phyloP scores from a whole-genome alignment of 2,797 vertebrate species.

The Danio jaintianensis region DNA sequence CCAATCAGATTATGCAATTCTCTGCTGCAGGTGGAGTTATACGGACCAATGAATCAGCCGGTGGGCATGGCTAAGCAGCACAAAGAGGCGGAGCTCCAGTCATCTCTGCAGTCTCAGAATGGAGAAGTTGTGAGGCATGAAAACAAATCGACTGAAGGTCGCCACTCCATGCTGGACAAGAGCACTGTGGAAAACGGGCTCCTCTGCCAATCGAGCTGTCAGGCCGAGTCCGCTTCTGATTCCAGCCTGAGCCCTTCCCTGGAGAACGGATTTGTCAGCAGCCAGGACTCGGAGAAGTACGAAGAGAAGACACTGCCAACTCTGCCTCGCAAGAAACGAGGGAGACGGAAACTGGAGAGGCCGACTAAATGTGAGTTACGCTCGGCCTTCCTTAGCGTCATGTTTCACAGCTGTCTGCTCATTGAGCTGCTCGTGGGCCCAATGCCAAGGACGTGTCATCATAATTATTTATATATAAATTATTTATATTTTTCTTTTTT shows the following conservation, averaged over 20 bases:
- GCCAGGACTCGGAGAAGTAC: conserved; percentile 80
- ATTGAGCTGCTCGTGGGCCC: conserved; percentile 18
- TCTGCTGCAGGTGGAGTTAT: conserved; percentile 71
- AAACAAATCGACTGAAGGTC: conserved; percentile 70
- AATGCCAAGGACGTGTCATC: conserved; percentile 36
- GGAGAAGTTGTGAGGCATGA: conserved; percentile 79
- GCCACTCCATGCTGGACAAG: conserved; percentile 78
- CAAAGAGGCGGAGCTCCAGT: conserved; percentile 76
- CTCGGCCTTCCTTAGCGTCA: conserved; percentile 27
- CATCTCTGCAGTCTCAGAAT: conserved; percentile 85
- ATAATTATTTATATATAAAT: too few species aligned
- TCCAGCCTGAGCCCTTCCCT: conserved; percentile 76
- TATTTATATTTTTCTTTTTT: too few species aligned
- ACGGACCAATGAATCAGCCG: conserved; percentile 75
- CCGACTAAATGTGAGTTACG: conserved; percentile 86
- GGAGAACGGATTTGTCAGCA: conserved; percentile 87
- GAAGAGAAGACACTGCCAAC: conserved; percentile 75
- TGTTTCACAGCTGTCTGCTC: conserved; percentile 42
- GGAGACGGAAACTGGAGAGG: conserved; percentile 87
- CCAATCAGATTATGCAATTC: conserved; percentile 27
- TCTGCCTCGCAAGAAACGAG: conserved; percentile 81
- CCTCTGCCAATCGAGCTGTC: conserved; percentile 44
- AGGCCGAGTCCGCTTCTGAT: conserved; percentile 73
- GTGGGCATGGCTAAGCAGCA: conserved; percentile 81
- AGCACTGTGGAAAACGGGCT: conserved; percentile 71